These are phyloP conservation scores for Otis tarda DNA, from an alignment of 2,113 vertebrate species.

Conservation along the genomic window DNA sequence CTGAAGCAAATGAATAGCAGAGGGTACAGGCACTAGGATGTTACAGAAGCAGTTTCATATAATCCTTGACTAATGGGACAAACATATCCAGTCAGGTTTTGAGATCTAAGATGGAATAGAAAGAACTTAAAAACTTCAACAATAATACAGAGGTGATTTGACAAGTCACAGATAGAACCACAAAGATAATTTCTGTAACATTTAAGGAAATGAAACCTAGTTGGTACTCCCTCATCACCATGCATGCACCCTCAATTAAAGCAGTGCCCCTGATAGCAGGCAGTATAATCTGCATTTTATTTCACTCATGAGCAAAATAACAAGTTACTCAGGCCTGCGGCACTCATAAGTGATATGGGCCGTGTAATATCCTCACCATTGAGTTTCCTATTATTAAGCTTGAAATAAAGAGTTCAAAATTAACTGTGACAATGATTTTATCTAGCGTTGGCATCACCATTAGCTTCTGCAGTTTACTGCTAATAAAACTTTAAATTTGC, in stretches of 20 bases:
- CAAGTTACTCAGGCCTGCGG: constrained; percentile 86
- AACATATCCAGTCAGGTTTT: background rate
- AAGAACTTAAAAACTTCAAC: constrained; percentile 12
- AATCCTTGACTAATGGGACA: background rate
- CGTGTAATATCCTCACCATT: constrained; percentile 87
- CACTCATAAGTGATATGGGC: constrained; percentile 86
- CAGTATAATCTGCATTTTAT: constrained; percentile 86
- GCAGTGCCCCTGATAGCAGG: constrained; percentile 79
- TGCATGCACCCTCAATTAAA: constrained; percentile 77
- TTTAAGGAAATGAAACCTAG: constrained; percentile 64
- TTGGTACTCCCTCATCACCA: constrained; percentile 52
- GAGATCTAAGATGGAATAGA: background rate
- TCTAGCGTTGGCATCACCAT: constrained; percentile 80
- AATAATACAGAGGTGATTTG: background rate
- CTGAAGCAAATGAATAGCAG: background rate
- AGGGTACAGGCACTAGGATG: background rate
- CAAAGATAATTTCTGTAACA: constrained; percentile 41
- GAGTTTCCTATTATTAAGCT: constrained; percentile 88
- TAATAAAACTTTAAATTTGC: constrained; percentile 87
- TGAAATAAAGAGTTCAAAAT: constrained; percentile 88
- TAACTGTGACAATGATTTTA: constrained; percentile 87
- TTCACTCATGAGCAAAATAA: constrained; percentile 86
- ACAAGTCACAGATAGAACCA: constrained; percentile 33
- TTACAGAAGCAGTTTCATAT: constrained; percentile 6
- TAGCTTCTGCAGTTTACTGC: constrained; percentile 84